Base-by-base conservation (phyloP, 2,888 invertebrate species). In the Halictus ligatus region DNA sequence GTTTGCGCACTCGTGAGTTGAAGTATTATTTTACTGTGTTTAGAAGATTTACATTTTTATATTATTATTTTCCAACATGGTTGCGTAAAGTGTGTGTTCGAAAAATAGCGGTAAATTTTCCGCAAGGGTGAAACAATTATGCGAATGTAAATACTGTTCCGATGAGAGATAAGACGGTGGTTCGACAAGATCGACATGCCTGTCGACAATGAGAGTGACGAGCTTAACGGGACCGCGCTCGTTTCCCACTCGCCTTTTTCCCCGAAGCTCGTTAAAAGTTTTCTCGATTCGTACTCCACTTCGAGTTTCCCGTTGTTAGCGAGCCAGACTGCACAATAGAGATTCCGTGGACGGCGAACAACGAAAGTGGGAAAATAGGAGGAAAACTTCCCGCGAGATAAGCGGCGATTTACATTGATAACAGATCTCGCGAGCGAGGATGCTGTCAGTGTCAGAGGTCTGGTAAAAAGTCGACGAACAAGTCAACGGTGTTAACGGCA, bases 151-250 rank as follows among this genome's bases (percentile, higher is more conserved):
- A 67, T 67, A 18, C 15, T 18, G n/a, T 12, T 40, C 21, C 29
- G 69, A 12, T 46, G 7, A 21, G 10, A 8, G 73, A 29, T 69
- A 50, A 73, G 73, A 21, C 18, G 12, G 13, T 7, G n/a, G 10
- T n/a, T 29, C 58, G 43, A 75, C 40, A 60, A 71, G 76, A 87
- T 50, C 80, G 75, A 78, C 75, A 35, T 40, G 43, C 82, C n/a
- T 29, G 69, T 83, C 43, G 80, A 84, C 80, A 83, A 82, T 81
- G 82, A 84, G 82, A 89, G 82, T 76, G 83, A 85, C 67, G 76
- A 73, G 79, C 35, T 85, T 89, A 87, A 25, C 80, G 86, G 81
- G 25, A 43, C 64, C n/a, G 75, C 35, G 54, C 67, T 29, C 67
- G 50, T 76, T 76, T 74, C 71, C 13, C 71, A 58, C 60, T 71